Evolutionary conservation across 2,113 vertebrate genomes (phyloP).

Genomic region (Gopherus flavomarginatus): DNA sequence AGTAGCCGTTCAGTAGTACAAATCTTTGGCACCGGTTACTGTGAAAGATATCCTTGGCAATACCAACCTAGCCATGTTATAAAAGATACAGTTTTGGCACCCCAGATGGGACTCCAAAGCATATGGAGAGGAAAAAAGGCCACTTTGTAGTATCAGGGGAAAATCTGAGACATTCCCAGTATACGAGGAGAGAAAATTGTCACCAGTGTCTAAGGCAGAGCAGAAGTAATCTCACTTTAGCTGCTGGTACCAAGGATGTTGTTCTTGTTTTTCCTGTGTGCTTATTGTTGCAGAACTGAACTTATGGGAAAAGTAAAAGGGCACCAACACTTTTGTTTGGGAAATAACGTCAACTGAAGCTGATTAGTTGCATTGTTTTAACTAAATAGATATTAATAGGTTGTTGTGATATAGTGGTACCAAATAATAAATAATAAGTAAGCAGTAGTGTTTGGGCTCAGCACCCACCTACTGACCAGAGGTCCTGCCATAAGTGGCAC

Average conservation of each 20-base stretch:
- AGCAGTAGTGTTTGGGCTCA: background rate
- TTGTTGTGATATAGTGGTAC: background rate
- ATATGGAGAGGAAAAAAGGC: background rate
- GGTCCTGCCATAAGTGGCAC: background rate
- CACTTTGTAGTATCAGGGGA: background rate
- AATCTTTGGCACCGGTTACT: background rate
- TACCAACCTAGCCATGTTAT: background rate
- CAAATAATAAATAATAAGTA: background rate
- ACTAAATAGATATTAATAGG: background rate
- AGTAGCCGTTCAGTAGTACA: background rate
- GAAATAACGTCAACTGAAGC: background rate
- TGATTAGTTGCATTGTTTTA: background rate
- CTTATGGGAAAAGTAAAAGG: background rate
- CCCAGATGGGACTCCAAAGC: background rate
- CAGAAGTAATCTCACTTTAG: rapidly evolving
- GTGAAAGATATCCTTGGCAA: background rate
- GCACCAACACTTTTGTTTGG: background rate
- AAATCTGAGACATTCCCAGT: background rate
- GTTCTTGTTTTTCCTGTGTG: background rate
- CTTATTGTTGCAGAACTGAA: background rate
- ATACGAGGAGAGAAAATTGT: background rate
- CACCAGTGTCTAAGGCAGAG: background rate
- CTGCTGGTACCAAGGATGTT: background rate
- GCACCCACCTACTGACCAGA: background rate
- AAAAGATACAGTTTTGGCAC: background rate